Evolutionary conservation across 2,113 vertebrate genomes (phyloP).

Genomic region (Neolamprologus modestus): DNA sequence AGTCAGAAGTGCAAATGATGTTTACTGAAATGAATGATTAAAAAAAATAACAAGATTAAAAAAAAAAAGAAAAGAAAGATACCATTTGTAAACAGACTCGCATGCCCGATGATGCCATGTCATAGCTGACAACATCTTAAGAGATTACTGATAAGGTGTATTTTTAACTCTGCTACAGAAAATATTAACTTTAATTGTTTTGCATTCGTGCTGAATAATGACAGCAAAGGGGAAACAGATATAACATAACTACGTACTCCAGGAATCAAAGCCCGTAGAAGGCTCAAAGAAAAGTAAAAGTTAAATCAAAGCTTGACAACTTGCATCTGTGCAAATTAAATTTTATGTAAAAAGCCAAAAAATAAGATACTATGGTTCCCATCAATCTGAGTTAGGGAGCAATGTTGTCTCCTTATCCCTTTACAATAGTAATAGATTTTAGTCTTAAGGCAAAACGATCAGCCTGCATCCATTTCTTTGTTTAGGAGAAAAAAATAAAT

Average conservation of each 20-base stretch:
- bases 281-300: background rate
- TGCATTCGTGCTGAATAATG: background rate
- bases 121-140: background rate
- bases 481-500: constrained; percentile 10
- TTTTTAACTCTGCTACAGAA: background rate
- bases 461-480: constrained; percentile 17
- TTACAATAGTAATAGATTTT: constrained; percentile 35
- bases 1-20: background rate
- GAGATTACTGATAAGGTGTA: background rate
- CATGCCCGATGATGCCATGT: background rate
- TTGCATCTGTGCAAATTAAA: background rate
- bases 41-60: background rate
- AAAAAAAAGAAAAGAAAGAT: background rate
- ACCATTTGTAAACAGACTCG: background rate
- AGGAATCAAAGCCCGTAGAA: background rate
- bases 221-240: background rate
- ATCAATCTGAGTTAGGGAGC: constrained; percentile 2
- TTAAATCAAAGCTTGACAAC: background rate
- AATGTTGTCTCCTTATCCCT: constrained; percentile 11
- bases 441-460: constrained; percentile 23
- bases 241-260: background rate
- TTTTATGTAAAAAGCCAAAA: background rate
- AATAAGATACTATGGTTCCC: background rate
- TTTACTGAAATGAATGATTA: background rate
- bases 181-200: background rate